Conservation (phyloP, 2,797 vertebrate species). For the Gephyroberyx darwinii region DNA sequence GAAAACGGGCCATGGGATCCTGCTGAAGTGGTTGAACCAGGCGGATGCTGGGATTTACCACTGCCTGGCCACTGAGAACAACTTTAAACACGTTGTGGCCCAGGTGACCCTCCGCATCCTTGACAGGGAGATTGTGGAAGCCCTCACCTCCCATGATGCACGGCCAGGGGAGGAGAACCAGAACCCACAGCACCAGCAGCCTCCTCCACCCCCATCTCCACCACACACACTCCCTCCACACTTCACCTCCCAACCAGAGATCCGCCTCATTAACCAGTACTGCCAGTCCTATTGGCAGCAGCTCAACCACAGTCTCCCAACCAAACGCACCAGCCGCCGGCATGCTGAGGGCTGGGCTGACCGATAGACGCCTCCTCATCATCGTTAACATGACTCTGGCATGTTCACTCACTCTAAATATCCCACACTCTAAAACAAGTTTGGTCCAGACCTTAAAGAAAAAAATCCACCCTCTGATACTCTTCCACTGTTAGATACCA, state of each 20-base stretch:
- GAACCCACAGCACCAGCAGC: conserved; percentile 40
- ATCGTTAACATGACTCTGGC: too few relatives aligned
- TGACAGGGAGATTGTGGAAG: conserved; percentile 75
- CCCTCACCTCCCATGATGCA: conserved; percentile 62
- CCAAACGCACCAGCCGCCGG: conserved; percentile 68
- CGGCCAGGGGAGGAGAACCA: conserved; percentile 30
- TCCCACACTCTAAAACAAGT: too few relatives aligned
- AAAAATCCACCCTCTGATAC: too few relatives aligned
- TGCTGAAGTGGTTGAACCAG: conserved; percentile 66
- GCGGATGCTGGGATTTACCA: conserved; percentile 68
- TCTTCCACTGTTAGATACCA: too few relatives aligned
- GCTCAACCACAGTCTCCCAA: conserved; percentile 38
- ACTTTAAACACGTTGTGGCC: conserved; percentile 70
- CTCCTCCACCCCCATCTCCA: conserved; percentile 49
- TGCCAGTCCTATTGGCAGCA: conserved; percentile 71
- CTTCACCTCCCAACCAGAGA: conserved; percentile 62
- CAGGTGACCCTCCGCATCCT: conserved; percentile 67
- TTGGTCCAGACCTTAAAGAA: too few relatives aligned
- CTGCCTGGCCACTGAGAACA: conserved; percentile 73
- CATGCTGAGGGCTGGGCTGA: conserved; percentile 44
- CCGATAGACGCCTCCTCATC: neutral
- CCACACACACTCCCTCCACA: conserved; percentile 21
- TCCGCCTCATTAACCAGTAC: conserved; percentile 73
- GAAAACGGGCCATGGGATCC: conserved; percentile 70
- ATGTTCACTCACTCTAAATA: too few relatives aligned